Percentiles rank a stretch among this genome's conserved stretches.
These are phyloP conservation scores for Callipepla squamata DNA, from an alignment of 2,113 vertebrate genomes.

Conservation along the genomic window DNA sequence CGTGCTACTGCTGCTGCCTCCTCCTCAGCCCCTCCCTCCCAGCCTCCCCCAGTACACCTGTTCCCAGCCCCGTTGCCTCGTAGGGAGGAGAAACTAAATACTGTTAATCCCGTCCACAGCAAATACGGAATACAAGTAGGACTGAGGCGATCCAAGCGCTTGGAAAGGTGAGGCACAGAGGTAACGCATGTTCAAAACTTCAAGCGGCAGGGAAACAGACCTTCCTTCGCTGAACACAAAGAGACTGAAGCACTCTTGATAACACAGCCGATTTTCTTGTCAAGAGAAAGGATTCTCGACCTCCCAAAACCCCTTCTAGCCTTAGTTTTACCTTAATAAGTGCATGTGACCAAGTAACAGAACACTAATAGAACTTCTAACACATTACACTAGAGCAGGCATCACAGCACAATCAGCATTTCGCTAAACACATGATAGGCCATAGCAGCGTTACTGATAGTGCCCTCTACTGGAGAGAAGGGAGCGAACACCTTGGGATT, in stretches of 20 bases:
- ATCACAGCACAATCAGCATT: not conserved
- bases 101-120: not conserved
- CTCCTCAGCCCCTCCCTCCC: not conserved
- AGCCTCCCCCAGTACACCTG: too few relatives aligned
- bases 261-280: not conserved
- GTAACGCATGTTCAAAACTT: not conserved
- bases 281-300: not conserved
- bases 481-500: not conserved
- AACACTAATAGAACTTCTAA: not conserved
- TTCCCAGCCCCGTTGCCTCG: not conserved
- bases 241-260: not conserved
- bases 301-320: not conserved
- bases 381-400: not conserved
- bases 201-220: not conserved
- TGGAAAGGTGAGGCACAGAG: not conserved
- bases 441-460: not conserved
- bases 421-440: not conserved
- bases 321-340: not conserved
- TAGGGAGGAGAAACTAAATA: not conserved
- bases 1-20: not conserved
- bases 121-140: not conserved
- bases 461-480: not conserved
- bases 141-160: not conserved
- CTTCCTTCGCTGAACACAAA: not conserved
- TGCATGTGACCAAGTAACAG: not conserved